phyloP scores from a whole-genome alignment of 1,140 invertebrate species.

The Habropoda laboriosa region DNA sequence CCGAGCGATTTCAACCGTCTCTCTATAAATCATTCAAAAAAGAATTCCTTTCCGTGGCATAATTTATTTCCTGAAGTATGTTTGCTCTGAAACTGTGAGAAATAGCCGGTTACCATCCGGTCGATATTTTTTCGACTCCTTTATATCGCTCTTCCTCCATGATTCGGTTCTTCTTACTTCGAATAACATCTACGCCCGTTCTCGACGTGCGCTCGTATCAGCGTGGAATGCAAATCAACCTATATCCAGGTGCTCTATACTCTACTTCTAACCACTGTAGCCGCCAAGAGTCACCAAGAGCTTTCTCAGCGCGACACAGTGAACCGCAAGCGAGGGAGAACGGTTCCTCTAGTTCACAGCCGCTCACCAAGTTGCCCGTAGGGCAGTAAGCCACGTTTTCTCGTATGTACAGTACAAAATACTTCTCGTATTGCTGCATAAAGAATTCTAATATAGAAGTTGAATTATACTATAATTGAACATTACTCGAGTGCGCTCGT shows the following conservation, averaged over 20 bases:
- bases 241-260: slow-evolving; percentile 37
- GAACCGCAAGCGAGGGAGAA: slow-evolving; percentile 43
- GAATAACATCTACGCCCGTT: slow-evolving; percentile 32
- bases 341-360: not conserved
- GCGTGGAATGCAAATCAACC: slow-evolving; percentile 57
- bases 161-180: slow-evolving; percentile 31
- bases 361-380: too few species aligned
- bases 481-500: too few species aligned
- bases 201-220: slow-evolving; percentile 11
- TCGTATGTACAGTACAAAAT: too few species aligned
- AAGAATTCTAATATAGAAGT: too few species aligned
- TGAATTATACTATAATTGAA: too few species aligned
- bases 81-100: slow-evolving; percentile 29
- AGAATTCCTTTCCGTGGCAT: not conserved
- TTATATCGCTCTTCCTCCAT: slow-evolving; percentile 11
- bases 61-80: slow-evolving; percentile 32
- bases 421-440: too few species aligned
- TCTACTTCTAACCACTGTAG: slow-evolving; percentile 25
- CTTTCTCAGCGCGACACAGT: slow-evolving; percentile 33
- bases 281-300: slow-evolving; percentile 34
- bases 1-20: not conserved
- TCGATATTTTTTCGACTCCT: slow-evolving; percentile 51
- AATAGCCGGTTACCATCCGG: slow-evolving; percentile 6
- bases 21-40: slow-evolving; percentile 20
- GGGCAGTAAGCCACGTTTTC: too few species aligned